Conservation (phyloP, 1,140 invertebrate genomes). For the Penaeus chinensis region DNA sequence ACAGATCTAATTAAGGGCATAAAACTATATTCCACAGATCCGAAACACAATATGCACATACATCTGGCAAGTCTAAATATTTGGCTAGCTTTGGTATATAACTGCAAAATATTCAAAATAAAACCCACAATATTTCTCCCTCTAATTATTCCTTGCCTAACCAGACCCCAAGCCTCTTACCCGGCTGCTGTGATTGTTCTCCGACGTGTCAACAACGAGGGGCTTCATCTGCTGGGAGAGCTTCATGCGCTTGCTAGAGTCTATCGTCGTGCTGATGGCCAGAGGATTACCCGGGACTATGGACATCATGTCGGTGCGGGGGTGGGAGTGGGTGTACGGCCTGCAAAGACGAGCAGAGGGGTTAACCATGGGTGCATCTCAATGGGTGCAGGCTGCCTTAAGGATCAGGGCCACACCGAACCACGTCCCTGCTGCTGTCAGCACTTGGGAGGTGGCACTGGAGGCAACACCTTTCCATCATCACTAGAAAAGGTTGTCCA, state of each 20-base stretch:
- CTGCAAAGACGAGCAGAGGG: constrained; percentile 29
- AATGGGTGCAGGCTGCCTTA: not conserved
- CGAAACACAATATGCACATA: too few species aligned
- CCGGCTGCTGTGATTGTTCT: constrained; percentile 54
- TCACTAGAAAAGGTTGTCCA: too few species aligned
- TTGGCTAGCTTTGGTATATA: too few species aligned
- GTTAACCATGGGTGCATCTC: not conserved
- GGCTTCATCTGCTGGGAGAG: constrained; percentile 55
- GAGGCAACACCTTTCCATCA: too few species aligned
- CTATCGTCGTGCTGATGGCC: constrained; percentile 56
- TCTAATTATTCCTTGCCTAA: not conserved
- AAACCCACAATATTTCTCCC: too few species aligned
- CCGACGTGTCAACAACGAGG: constrained; percentile 55
- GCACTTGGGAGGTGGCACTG: too few species aligned
- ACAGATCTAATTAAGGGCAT: too few species aligned
- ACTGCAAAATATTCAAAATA: too few species aligned
- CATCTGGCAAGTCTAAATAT: too few species aligned
- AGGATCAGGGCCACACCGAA: too few species aligned
- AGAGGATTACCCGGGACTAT: constrained; percentile 50
- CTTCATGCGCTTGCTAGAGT: constrained; percentile 62
- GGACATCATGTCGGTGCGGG: constrained; percentile 56
- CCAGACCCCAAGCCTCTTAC: constrained; percentile 1
- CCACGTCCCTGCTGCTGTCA: too few species aligned
- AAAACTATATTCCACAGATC: too few species aligned
- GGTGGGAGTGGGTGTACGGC: constrained; percentile 41